A percentile compares a stretch with the other conserved stretches of the same genome.
phyloP scores from a whole-genome alignment of 2,888 invertebrate genomes.

The Trissonchulus latispiculum region DNA sequence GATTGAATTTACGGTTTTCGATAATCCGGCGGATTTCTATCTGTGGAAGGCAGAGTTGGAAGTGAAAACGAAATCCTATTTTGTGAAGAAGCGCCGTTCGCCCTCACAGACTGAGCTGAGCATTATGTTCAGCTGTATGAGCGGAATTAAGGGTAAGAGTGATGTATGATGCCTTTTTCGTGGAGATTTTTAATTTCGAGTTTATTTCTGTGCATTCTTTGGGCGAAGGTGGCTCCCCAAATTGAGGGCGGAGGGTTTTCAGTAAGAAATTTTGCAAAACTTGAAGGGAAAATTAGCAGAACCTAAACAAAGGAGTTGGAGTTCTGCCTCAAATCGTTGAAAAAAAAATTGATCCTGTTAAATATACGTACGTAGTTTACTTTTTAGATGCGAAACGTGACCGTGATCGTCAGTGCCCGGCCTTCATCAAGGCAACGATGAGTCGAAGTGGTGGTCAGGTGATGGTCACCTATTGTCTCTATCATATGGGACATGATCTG shows the following conservation, averaged over 20 bases:
- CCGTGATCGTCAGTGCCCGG: constrained; percentile 12
- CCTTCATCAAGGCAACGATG: constrained; percentile 17
- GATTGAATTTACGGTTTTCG: constrained; percentile 10
- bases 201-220: too few species aligned
- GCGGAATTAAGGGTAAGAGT: constrained; percentile 10
- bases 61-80: constrained; percentile 9
- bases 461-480: constrained; percentile 15
- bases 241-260: too few species aligned
- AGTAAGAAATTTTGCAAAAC: too few species aligned
- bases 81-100: constrained; percentile 17
- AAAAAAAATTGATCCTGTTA: too few species aligned
- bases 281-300: too few species aligned
- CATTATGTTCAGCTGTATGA: constrained; percentile 17
- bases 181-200: too few species aligned
- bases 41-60: constrained; percentile 18
- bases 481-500: constrained; percentile 13
- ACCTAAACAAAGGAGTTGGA: too few species aligned
- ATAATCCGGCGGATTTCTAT: constrained; percentile 18
- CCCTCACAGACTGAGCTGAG: constrained; percentile 12
- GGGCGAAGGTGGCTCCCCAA: too few species aligned
- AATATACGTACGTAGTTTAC: too few species aligned
- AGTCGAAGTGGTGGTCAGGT: constrained; percentile 9
- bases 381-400: neutral
- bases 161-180: too few species aligned
- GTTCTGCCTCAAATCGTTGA: too few species aligned